Conservation (phyloP, 2,113 vertebrate genomes). For the Bubalus kerabau region DNA sequence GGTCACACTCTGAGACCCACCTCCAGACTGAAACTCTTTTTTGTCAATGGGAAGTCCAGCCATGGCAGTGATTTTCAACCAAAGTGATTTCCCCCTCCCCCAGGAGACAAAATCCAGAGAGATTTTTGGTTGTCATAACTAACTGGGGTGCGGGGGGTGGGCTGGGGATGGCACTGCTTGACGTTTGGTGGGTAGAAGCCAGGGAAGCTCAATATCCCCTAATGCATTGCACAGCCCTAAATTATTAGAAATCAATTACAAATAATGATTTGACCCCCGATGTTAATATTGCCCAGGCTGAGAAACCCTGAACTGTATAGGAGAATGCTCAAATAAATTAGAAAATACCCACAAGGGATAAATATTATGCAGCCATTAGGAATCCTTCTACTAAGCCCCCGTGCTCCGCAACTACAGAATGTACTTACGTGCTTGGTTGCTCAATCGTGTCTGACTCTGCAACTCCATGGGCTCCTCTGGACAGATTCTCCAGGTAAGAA, state of each 20-base stretch:
- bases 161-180: not conserved
- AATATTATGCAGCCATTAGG: not conserved
- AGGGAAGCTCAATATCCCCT: not conserved
- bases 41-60: not conserved
- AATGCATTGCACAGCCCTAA: not conserved
- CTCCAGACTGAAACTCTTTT: not conserved
- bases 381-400: not conserved
- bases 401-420: rapidly evolving
- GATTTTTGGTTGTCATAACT: not conserved
- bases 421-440: not conserved
- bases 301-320: not conserved
- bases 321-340: not conserved
- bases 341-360: not conserved
- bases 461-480: not conserved
- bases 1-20: not conserved
- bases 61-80: not conserved
- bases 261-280: not conserved
- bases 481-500: not conserved
- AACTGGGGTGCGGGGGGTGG: no score
- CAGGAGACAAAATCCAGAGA: not conserved
- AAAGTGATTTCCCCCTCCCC: rapidly evolving
- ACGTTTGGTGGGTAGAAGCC: not conserved
- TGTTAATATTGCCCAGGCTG: not conserved
- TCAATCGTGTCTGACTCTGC: not conserved
- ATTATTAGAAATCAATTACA: not conserved